Conservation (phyloP, 2,888 invertebrate species). For the Laothoe populi region DNA sequence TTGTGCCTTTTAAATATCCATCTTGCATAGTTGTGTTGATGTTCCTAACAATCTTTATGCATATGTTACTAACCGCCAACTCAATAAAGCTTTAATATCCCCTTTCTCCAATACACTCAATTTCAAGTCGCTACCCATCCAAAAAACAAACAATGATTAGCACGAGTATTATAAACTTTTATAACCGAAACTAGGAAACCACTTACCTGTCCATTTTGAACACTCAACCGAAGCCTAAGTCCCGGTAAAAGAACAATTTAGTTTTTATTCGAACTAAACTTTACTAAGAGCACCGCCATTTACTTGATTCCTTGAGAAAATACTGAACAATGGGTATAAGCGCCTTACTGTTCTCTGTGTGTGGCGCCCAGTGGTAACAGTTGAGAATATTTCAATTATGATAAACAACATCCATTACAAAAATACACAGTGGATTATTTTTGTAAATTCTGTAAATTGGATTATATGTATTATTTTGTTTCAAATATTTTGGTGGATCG, state of each 20-base stretch:
- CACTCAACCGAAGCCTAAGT: conserved; percentile 9
- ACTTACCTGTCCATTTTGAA: conserved; percentile 5
- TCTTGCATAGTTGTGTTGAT: too few relatives aligned
- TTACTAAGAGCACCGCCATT: conserved; percentile 13
- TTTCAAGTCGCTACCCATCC: too few relatives aligned
- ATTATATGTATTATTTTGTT: too few relatives aligned
- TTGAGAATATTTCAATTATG: conserved; percentile 16
- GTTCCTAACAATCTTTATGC: too few relatives aligned
- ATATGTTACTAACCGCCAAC: too few relatives aligned
- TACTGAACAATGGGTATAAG: conserved; percentile 18
- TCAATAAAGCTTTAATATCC: too few relatives aligned
- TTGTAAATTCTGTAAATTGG: not conserved
- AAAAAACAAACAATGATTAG: too few relatives aligned
- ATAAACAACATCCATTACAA: conserved; percentile 14
- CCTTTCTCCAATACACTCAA: too few relatives aligned
- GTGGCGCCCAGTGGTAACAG: not conserved
- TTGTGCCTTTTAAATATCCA: too few relatives aligned
- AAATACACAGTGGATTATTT: not conserved
- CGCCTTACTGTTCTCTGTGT: conserved; percentile 2
- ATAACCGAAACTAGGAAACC: not conserved
- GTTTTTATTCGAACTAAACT: conserved; percentile 12
- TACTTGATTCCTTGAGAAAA: conserved; percentile 21
- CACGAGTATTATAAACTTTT: too few relatives aligned
- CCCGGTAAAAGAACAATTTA: conserved; percentile 22
- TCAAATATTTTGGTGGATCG: too few relatives aligned